A percentile compares a stretch with the other conserved stretches of the same genome.
Conservation (phyloP, 1,140 invertebrate genomes). For the Melitaea cinxia region DNA sequence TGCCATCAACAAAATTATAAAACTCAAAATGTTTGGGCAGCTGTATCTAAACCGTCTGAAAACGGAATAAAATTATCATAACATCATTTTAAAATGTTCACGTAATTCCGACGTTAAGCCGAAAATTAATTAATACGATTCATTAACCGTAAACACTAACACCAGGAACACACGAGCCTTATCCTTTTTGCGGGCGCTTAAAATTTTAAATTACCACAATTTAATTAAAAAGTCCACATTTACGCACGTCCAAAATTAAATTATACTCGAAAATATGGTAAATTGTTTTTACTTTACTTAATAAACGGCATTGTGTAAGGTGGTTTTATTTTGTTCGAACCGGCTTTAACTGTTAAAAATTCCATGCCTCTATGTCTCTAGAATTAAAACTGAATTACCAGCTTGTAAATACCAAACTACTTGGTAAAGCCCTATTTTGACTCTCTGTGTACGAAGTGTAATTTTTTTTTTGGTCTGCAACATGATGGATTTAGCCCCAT, state of each 20-base stretch:
- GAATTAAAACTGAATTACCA: not conserved
- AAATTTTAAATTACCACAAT: slow-evolving; percentile 7
- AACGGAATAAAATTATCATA: no score
- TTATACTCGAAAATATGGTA: not conserved
- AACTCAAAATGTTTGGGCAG: no score
- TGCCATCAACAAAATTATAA: no score
- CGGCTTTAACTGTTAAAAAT: no score
- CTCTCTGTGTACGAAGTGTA: no score
- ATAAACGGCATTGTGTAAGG: not conserved
- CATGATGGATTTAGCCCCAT: no score
- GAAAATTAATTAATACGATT: slow-evolving; percentile 9
- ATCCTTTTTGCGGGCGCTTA: not conserved
- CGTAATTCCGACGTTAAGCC: not conserved
- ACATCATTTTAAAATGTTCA: not conserved
- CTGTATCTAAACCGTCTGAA: no score
- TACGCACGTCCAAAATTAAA: not conserved
- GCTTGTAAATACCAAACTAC: no score
- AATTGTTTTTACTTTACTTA: slow-evolving; percentile 4
- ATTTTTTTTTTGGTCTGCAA: no score
- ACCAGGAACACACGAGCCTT: not conserved
- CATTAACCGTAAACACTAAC: slow-evolving; percentile 2
- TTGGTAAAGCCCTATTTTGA: no score
- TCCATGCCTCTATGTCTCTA: no score
- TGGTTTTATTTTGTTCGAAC: not conserved
- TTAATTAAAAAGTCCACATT: not conserved